Conservation (phyloP, 2,888 invertebrate genomes). For the Scelioninae gen. 1 region DNA sequence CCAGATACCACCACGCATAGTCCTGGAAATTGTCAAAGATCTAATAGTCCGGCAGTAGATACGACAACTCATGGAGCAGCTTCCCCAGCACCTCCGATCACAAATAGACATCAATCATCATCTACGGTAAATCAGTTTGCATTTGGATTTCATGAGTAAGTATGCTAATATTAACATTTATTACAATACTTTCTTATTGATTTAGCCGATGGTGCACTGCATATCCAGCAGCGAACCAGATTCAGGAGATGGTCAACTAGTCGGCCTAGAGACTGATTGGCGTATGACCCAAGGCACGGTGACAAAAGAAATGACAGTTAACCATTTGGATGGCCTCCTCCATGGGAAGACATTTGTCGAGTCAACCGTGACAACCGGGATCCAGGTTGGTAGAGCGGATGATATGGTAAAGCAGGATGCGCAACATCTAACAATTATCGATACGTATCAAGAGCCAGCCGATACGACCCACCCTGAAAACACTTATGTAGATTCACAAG, state of each 20-base stretch:
- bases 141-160: too few species aligned
- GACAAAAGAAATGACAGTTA: slow-evolving; percentile 80
- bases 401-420: slow-evolving; percentile 79
- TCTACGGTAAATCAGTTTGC: slow-evolving; percentile 71
- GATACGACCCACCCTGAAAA: slow-evolving; percentile 84
- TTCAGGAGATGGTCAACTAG: slow-evolving; percentile 85
- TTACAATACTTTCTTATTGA: too few species aligned
- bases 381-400: slow-evolving; percentile 83
- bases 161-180: too few species aligned
- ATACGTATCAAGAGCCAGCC: slow-evolving; percentile 82
- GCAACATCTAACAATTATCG: slow-evolving; percentile 83
- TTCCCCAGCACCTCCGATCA: slow-evolving; percentile 81
- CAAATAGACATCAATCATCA: slow-evolving; percentile 78
- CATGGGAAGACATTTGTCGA: slow-evolving; percentile 82
- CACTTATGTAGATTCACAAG: slow-evolving; percentile 82
- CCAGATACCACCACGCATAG: slow-evolving; percentile 95
- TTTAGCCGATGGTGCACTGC: slow-evolving; percentile 94
- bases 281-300: slow-evolving; percentile 78
- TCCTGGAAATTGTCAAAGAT: slow-evolving; percentile 85
- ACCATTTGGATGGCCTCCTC: slow-evolving; percentile 75
- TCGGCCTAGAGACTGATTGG: slow-evolving; percentile 80
- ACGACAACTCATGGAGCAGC: slow-evolving; percentile 83
- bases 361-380: slow-evolving; percentile 83
- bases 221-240: slow-evolving; percentile 94
- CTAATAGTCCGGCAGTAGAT: slow-evolving; percentile 83